Percentiles rank a stretch among this genome's conserved stretches.
These are phyloP conservation scores for Forbesichthys papilliferus DNA, from an alignment of 2,113 vertebrate genomes.

Conservation along the genomic window DNA sequence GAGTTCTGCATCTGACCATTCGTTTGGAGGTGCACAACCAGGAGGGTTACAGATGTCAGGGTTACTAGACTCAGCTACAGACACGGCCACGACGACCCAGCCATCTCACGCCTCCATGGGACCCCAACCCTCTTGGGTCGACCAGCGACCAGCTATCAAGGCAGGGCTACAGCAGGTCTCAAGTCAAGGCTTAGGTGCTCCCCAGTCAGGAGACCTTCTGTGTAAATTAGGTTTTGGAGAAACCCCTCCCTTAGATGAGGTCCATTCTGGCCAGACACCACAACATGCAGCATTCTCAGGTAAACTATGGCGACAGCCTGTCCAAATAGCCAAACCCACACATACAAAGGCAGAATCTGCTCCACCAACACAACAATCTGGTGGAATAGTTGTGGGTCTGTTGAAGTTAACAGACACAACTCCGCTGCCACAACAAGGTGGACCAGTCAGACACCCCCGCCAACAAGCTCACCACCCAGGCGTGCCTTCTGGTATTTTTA, in stretches of 20 bases:
- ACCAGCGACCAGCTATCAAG: constrained; percentile 11
- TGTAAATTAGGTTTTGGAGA: constrained; percentile 42
- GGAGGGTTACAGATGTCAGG: constrained; percentile 63
- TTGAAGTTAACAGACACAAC: constrained; percentile 59
- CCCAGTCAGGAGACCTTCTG: constrained; percentile 58
- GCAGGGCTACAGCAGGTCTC: constrained; percentile 24
- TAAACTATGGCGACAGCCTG: constrained; percentile 34
- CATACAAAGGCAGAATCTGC: constrained; percentile 26
- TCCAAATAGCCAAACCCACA: constrained; percentile 28
- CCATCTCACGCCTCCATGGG: constrained; percentile 35
- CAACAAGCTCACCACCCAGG: constrained; percentile 46
- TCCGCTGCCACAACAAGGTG: constrained; percentile 36
- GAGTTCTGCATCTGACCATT: constrained; percentile 42
- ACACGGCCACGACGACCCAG: constrained; percentile 56
- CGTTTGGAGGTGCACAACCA: constrained; percentile 16
- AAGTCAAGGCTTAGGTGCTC: constrained; percentile 20
- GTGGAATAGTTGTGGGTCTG: constrained; percentile 66
- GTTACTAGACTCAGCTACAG: constrained; percentile 67
- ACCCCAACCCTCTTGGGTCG: constrained; percentile 17
- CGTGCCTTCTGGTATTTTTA: constrained; percentile 69
- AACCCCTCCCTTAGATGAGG: constrained; percentile 17
- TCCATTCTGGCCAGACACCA: constrained; percentile 19
- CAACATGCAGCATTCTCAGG: constrained; percentile 18
- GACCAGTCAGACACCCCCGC: constrained; percentile 32
- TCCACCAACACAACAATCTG: constrained; percentile 39